These are phyloP conservation scores for Cheilosia scutellata DNA, from an alignment of 2,888 invertebrate species.

Conservation along the genomic window DNA sequence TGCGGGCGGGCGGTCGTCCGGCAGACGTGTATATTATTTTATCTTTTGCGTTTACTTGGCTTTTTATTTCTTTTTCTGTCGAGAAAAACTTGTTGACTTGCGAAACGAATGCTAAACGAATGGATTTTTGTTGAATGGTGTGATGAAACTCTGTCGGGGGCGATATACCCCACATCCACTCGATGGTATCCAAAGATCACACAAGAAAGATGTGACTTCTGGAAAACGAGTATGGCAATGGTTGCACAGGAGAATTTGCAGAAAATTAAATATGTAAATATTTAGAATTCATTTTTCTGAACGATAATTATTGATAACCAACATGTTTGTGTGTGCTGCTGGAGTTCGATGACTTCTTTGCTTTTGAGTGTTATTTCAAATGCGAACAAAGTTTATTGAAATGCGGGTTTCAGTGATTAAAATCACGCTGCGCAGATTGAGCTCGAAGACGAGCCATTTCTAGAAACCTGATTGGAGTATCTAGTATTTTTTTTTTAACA, in stretches of 20 bases:
- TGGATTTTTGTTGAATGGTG: neutral
- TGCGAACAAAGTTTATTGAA: constrained; percentile 1
- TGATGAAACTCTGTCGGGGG: constrained; percentile 4
- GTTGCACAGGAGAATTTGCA: neutral
- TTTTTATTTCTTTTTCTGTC: neutral
- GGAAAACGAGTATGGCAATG: neutral
- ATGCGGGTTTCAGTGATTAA: neutral
- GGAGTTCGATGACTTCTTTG: constrained; percentile 45
- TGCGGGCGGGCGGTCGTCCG: constrained; percentile 40
- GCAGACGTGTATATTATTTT: constrained; percentile 31
- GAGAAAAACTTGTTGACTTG: constrained; percentile 15
- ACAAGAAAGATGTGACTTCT: neutral
- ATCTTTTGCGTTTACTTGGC: neutral
- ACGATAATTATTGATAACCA: constrained; percentile 18
- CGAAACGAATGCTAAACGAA: constrained; percentile 8
- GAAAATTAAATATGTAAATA: constrained; percentile 49
- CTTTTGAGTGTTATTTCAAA: neutral
- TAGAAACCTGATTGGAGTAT: too few species aligned
- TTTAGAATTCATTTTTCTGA: constrained; percentile 23
- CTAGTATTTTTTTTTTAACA: too few species aligned
- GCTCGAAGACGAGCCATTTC: too few species aligned
- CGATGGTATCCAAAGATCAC: neutral
- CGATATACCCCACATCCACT: neutral
- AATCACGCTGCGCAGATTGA: too few species aligned
- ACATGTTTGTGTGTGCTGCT: constrained; percentile 6